These are phyloP conservation scores for Schizothorax lantsangensis DNA, from an alignment of 2,797 vertebrate genomes.

Conservation along the genomic window DNA sequence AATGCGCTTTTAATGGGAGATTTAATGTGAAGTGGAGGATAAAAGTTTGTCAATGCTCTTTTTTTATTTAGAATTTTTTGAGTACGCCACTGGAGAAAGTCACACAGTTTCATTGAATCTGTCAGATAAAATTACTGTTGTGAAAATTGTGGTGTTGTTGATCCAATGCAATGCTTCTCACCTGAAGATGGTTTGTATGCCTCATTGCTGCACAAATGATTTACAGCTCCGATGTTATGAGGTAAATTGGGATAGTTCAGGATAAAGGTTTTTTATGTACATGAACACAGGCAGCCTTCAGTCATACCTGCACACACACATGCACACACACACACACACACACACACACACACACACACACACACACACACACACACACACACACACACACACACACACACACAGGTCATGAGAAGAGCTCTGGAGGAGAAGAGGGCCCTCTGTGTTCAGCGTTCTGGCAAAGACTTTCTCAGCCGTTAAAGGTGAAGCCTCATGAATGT, in stretches of 20 bases:
- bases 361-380: background rate
- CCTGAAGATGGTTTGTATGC: slow-evolving; percentile 19
- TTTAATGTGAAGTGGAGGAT: slow-evolving; percentile 3
- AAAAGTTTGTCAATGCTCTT: slow-evolving; percentile 14
- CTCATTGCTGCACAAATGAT: slow-evolving; percentile 21
- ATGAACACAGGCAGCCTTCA: slow-evolving; percentile 48
- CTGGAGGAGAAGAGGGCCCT: slow-evolving; percentile 22
- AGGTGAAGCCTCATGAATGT: slow-evolving; percentile 34
- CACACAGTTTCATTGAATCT: background rate
- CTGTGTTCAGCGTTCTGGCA: slow-evolving; percentile 47
- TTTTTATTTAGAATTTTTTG: background rate
- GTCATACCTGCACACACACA: slow-evolving; percentile 30
- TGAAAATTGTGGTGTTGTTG: slow-evolving; percentile 17
- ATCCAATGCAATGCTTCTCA: background rate
- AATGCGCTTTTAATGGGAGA: slow-evolving; percentile 40
- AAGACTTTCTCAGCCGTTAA: slow-evolving; percentile 12
- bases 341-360: slow-evolving; percentile 16
- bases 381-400: background rate
- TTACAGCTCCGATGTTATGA: slow-evolving; percentile 24
- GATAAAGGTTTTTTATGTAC: slow-evolving; percentile 45
- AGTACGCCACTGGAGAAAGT: background rate
- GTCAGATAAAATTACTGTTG: slow-evolving; percentile 34
- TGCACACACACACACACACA: slow-evolving; percentile 3
- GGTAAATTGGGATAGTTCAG: slow-evolving; percentile 23
- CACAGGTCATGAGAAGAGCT: slow-evolving; percentile 47